These are phyloP conservation scores for Strigamia crassipes DNA, from an alignment of 2,888 invertebrate genomes.

Conservation along the genomic window DNA sequence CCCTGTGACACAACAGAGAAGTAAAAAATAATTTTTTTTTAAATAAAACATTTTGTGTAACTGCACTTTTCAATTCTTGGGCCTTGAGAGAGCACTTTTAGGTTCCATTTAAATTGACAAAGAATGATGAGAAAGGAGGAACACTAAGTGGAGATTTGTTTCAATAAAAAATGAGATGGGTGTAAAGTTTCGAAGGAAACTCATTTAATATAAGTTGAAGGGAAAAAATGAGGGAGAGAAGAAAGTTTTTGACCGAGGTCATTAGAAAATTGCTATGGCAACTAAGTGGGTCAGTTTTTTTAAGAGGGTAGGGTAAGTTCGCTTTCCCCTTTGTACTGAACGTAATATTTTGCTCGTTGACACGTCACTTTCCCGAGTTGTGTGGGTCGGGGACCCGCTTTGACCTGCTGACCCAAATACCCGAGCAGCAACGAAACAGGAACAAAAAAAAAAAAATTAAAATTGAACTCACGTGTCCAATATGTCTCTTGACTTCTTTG, in stretches of 20 bases:
- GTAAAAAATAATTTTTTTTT: not conserved
- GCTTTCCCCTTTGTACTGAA: not conserved
- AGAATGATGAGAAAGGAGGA: not conserved
- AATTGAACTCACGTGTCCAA: slow-evolving; percentile 75
- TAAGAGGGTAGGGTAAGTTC: not conserved
- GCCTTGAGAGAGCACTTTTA: not conserved
- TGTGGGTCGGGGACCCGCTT: too few species aligned
- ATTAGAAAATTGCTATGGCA: not conserved
- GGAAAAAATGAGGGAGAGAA: not conserved
- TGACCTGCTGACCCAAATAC: too few species aligned
- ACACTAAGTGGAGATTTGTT: not conserved
- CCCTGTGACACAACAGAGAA: slow-evolving; percentile 66
- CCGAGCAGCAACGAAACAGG: too few species aligned
- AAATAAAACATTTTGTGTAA: too few species aligned
- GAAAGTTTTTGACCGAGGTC: not conserved
- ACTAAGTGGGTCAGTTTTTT: not conserved
- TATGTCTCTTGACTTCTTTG: slow-evolving; percentile 89
- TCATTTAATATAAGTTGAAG: too few species aligned
- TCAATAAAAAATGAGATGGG: too few species aligned
- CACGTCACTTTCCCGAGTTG: too few species aligned
- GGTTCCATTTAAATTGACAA: not conserved
- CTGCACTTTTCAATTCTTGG: not conserved
- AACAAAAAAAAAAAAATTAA: too few species aligned
- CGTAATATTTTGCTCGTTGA: not conserved
- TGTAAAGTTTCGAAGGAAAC: too few species aligned